Evolutionary conservation across 1,140 invertebrate species (phyloP).

Genomic region (Lethrus apterus): DNA sequence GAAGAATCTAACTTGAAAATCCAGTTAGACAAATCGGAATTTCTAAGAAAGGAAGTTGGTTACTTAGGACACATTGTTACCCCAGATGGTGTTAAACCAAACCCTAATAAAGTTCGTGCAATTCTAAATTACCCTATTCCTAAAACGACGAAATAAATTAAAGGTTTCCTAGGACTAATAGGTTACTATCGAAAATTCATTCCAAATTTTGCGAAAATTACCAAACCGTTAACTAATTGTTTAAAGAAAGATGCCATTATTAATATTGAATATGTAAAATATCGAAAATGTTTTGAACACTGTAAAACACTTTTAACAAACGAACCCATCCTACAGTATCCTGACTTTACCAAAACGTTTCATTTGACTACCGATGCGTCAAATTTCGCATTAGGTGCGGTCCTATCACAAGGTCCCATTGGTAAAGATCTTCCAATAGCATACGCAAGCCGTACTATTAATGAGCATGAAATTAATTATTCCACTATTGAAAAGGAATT

Average conservation of each 20-base stretch:
- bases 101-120: constrained; percentile 18
- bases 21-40: constrained; percentile 28
- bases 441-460: constrained; percentile 11
- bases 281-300: constrained; percentile 13
- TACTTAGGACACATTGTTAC: constrained; percentile 18
- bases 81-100: constrained; percentile 17
- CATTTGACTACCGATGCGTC: constrained; percentile 34
- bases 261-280: too few relatives aligned
- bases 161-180: constrained; percentile 19
- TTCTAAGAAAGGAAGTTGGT: constrained; percentile 18
- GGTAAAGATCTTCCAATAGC: constrained; percentile 22
- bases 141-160: constrained; percentile 19
- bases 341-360: constrained; percentile 33
- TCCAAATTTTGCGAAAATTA: constrained; percentile 30
- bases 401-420: constrained; percentile 28
- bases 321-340: constrained; percentile 21
- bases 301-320: constrained; percentile 12
- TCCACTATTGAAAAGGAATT: constrained; percentile 17
- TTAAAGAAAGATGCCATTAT: constrained; percentile 39
- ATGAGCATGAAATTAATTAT: constrained; percentile 12
- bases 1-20: constrained; percentile 24
- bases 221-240: constrained; percentile 35
- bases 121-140: constrained; percentile 21
- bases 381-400: constrained; percentile 30
- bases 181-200: constrained; percentile 21